Conservation (phyloP, 2,888 invertebrate genomes). For the Eretmocerus hayati region DNA sequence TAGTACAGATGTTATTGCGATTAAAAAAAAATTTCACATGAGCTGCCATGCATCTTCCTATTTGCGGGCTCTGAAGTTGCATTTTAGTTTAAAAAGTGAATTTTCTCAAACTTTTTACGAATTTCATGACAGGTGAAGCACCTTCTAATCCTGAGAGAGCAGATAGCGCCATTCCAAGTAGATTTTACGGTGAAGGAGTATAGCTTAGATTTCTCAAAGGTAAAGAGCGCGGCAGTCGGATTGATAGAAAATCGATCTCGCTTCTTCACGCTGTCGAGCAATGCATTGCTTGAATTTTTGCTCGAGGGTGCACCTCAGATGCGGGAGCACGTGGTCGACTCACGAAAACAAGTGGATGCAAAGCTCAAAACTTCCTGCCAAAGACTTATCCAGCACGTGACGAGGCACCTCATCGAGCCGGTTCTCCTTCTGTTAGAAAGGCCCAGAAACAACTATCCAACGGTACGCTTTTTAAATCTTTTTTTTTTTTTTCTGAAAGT, state of each 20-base stretch:
- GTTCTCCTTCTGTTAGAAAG: slow-evolving; percentile 67
- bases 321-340: slow-evolving; percentile 85
- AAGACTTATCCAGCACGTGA: slow-evolving; percentile 73
- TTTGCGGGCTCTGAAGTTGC: too few relatives aligned
- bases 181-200: slow-evolving; percentile 92
- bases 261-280: slow-evolving; percentile 76
- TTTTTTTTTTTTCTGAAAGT: neutral
- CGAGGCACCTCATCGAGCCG: slow-evolving; percentile 68
- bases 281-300: slow-evolving; percentile 86
- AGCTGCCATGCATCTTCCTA: too few relatives aligned
- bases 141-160: slow-evolving; percentile 89
- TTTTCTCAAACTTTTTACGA: too few relatives aligned
- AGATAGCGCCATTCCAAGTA: slow-evolving; percentile 96
- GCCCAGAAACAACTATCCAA: slow-evolving; percentile 24
- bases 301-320: slow-evolving; percentile 91
- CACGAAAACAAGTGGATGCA: slow-evolving; percentile 91
- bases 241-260: slow-evolving; percentile 71
- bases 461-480: neutral
- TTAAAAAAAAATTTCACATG: too few relatives aligned
- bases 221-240: slow-evolving; percentile 78
- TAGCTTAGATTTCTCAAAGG: slow-evolving; percentile 85
- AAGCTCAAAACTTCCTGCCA: slow-evolving; percentile 88
- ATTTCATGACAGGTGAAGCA: slow-evolving; percentile 92
- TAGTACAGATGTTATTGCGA: too few relatives aligned
- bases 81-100: too few relatives aligned